Conservation (phyloP, 1,140 invertebrate genomes). For the Apocrypta bakeri region DNA sequence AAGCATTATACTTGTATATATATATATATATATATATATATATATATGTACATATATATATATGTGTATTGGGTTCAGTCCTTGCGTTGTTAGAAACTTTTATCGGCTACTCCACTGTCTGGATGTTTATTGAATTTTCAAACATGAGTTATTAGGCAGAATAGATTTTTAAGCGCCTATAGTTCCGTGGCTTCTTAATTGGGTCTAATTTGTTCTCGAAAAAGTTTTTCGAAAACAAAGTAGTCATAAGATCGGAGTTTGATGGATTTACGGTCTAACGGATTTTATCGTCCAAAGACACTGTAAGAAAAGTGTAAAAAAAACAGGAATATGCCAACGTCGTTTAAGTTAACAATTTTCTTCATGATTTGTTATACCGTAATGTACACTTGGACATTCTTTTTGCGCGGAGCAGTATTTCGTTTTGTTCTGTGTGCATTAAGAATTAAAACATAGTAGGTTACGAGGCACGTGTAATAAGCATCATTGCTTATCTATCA, state of each 20-base stretch:
- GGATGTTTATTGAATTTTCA: conserved; percentile 15
- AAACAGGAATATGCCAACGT: not conserved
- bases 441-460: too few species aligned
- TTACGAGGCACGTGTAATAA: not conserved
- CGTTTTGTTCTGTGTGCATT: too few species aligned
- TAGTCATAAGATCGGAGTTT: not conserved
- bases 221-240: not conserved
- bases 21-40: not conserved
- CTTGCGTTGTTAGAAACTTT: not conserved
- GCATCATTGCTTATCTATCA: not conserved
- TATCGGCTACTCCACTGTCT: conserved; percentile 8
- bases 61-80: not conserved
- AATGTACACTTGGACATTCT: not conserved
- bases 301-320: not conserved
- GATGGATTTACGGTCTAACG: conserved; percentile 35
- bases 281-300: not conserved
- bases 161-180: not conserved
- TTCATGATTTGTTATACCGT: not conserved
- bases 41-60: not conserved
- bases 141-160: conserved; percentile 1
- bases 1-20: not conserved
- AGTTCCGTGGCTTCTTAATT: not conserved
- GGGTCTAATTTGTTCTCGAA: conserved; percentile 2
- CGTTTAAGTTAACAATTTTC: conserved; percentile 2
- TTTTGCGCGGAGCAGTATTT: not conserved